A percentile compares a stretch with the other conserved stretches of the same genome.
Evolutionary conservation across 1,140 invertebrate genomes (phyloP).

Genomic region (Melanaphis sacchari): DNA sequence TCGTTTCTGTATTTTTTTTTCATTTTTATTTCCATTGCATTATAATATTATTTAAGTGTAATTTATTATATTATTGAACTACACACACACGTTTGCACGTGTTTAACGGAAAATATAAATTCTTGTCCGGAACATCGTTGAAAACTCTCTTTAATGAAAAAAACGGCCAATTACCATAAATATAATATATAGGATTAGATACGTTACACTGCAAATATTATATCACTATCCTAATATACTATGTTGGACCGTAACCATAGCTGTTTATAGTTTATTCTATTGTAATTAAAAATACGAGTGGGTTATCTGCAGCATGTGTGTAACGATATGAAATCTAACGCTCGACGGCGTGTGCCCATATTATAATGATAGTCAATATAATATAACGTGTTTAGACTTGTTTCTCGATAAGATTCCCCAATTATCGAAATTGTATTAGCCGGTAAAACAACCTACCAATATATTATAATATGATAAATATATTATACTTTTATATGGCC

Average conservation of each 20-base stretch:
- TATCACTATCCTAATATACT: slow-evolving; percentile 31
- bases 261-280: neutral
- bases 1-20: neutral
- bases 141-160: neutral
- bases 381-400: neutral
- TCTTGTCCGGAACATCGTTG: neutral
- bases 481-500: neutral
- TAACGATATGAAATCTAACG: slow-evolving; percentile 22
- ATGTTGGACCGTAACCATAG: neutral
- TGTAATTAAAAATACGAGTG: slow-evolving; percentile 23
- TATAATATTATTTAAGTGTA: neutral
- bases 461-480: neutral
- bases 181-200: slow-evolving; percentile 20
- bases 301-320: neutral
- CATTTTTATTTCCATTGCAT: neutral
- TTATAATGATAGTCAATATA: neutral
- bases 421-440: neutral
- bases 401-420: slow-evolving; percentile 15
- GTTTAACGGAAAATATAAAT: neutral
- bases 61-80: neutral
- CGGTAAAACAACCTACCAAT: neutral
- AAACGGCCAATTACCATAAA: slow-evolving; percentile 23
- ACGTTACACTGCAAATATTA: slow-evolving; percentile 23
- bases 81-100: neutral
- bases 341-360: neutral